Base-by-base conservation (phyloP, 1,140 invertebrate genomes). In the Drosophila eugracilis region DNA sequence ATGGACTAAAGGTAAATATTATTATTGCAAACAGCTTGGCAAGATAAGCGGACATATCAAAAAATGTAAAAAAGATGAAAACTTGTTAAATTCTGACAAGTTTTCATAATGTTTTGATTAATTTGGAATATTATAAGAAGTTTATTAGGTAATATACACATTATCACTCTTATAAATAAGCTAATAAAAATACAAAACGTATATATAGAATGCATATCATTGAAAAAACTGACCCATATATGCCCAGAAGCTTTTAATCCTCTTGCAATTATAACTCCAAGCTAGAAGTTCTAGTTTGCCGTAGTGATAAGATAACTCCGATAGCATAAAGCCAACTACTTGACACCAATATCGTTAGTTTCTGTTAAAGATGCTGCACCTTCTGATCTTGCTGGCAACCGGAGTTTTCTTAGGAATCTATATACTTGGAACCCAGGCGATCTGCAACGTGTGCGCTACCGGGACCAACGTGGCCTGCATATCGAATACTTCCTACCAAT, bases 391-490 rank as follows among this genome's bases (percentile, higher is more conserved):
- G 17, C 44, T 79, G 28, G 30, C 12, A 14, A 9, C 47, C n/a
- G 48, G 19, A 22, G 37, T 69, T 32, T 12, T 34, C 7, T 15
- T 67, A 28, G 60, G 21, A 0, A 32, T 66, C 7, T 15, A 22
- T 4, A 44, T 67, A 15, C 69, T 55, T 0, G 52, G 39, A 7
- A 32, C n/a, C 15, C 60, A n/a, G 12, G 50, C 60, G 15, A 69
- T 75, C 3, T 78, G 76, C 45, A 79, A 75, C 37, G 54, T 60
- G 10, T 78, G 75, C 36, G 19, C 75, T 4, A 15, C 22, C 3
- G 14, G 1, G 0, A 36, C 37, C 0, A 49, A 41, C 5, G 50
- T 78, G 12, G 74, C 74, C 39, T 83, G 78, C 26, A 36, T 77
- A 17, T 83, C 78, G 6, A 48, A 60, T 6, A 66, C 53, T 12